These are phyloP conservation scores for Drosophila ananassae DNA, from an alignment of 1,140 invertebrate genomes.

Conservation along the genomic window DNA sequence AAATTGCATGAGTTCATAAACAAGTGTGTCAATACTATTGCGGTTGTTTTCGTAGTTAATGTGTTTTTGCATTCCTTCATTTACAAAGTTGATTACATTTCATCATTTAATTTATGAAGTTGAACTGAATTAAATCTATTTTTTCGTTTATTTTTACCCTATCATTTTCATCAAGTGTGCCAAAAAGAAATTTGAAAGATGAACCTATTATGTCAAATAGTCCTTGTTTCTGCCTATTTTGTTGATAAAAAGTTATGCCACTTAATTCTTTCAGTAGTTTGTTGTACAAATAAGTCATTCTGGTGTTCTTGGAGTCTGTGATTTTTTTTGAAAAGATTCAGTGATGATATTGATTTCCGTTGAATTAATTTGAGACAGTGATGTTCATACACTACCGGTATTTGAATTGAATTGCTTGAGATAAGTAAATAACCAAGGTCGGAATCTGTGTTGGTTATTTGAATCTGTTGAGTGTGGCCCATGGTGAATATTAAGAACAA, in stretches of 20 bases:
- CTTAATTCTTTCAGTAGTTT: conserved; percentile 1
- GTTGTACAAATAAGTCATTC: conserved; percentile 6
- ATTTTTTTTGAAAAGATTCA: conserved; percentile 2
- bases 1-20: background rate
- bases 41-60: conserved; percentile 1
- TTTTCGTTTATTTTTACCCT: background rate
- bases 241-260: too few relatives aligned
- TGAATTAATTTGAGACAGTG: background rate
- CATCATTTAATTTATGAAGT: background rate
- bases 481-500: background rate
- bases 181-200: conserved; percentile 2
- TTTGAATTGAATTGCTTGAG: too few relatives aligned
- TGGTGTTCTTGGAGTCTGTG: background rate
- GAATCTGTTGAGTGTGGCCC: background rate
- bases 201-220: background rate
- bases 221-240: too few relatives aligned
- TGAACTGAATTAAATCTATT: background rate
- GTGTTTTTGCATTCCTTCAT: background rate
- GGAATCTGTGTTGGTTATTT: too few relatives aligned
- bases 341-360: conserved; percentile 4
- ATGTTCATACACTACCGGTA: background rate
- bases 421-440: too few relatives aligned
- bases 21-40: conserved; percentile 2
- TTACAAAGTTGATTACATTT: background rate
- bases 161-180: background rate